Percentiles rank a stretch among this genome's conserved stretches.
phyloP scores from a whole-genome alignment of 1,140 invertebrate genomes.

The Drosophila hydei region DNA sequence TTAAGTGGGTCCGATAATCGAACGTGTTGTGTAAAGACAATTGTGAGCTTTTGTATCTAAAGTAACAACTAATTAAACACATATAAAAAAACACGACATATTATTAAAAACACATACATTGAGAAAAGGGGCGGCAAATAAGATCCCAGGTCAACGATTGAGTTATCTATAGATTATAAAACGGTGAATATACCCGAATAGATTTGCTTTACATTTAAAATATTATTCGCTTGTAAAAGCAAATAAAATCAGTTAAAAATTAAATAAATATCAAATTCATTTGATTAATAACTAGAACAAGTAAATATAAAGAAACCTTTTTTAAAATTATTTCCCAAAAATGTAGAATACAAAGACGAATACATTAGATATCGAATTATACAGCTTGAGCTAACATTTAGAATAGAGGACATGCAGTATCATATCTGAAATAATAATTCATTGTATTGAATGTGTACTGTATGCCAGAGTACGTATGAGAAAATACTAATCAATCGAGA shows the following conservation, averaged over 20 bases:
- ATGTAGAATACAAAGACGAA: too few species aligned
- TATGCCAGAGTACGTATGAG: not conserved
- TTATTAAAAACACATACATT: slow-evolving; percentile 1
- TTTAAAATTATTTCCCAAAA: too few species aligned
- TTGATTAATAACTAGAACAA: not conserved
- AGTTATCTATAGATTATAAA: not conserved
- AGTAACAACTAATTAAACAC: slow-evolving; percentile 1
- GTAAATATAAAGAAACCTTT: too few species aligned
- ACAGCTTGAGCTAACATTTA: too few species aligned
- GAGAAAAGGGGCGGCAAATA: not conserved
- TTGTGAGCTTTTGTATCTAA: slow-evolving; percentile 1
- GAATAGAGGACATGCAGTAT: not conserved
- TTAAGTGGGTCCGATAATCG: not conserved
- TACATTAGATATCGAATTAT: too few species aligned
- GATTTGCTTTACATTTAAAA: not conserved
- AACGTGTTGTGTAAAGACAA: slow-evolving; percentile 11
- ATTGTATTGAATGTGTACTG: not conserved
- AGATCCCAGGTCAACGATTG: slow-evolving; percentile 7
- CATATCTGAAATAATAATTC: not conserved
- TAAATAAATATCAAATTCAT: too few species aligned
- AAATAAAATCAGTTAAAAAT: not conserved
- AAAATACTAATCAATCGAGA: slow-evolving; percentile 13
- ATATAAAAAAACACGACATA: slow-evolving; percentile 3
- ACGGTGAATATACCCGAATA: not conserved
- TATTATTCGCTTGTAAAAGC: not conserved